These are phyloP conservation scores for Troides helena DNA, from an alignment of 2,888 invertebrate genomes.

Conservation along the genomic window DNA sequence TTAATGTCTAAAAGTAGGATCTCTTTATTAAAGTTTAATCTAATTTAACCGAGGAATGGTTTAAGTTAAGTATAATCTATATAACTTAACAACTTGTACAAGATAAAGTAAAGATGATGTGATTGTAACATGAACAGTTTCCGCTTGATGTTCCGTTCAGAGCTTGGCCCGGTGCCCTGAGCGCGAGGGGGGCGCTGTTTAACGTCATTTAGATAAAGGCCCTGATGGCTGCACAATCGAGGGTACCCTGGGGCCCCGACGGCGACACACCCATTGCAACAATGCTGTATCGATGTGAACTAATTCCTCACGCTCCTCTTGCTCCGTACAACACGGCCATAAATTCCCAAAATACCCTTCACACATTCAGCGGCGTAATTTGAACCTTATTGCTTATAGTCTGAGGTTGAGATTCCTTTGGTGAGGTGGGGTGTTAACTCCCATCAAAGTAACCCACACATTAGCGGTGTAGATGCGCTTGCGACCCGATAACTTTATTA, in stretches of 20 bases:
- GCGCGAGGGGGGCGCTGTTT: conserved; percentile 22
- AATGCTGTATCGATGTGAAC: conserved; percentile 67
- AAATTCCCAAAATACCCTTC: conserved; percentile 50
- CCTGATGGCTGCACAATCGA: conserved; percentile 30
- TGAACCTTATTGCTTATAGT: not conserved
- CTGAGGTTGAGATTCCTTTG: conserved; percentile 30
- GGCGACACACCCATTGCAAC: conserved; percentile 46
- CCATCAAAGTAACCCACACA: conserved; percentile 70
- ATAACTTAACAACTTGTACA: too few relatives aligned
- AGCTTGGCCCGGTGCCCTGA: too few relatives aligned
- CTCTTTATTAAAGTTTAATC: too few relatives aligned
- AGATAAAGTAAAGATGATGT: too few relatives aligned
- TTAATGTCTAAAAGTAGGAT: too few relatives aligned
- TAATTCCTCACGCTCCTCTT: conserved; percentile 76
- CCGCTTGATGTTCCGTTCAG: too few relatives aligned
- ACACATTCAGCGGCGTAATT: conserved; percentile 14
- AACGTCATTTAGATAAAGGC: conserved; percentile 22
- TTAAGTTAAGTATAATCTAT: too few relatives aligned
- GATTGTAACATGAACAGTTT: too few relatives aligned
- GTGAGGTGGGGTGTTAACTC: conserved; percentile 47
- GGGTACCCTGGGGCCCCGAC: conserved; percentile 32
- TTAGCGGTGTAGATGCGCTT: conserved; percentile 64
- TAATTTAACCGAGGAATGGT: too few relatives aligned
- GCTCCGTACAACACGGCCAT: conserved; percentile 58
- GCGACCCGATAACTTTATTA: conserved; percentile 60